These are phyloP conservation scores for Tigriopus californicus DNA, from an alignment of 2,888 invertebrate genomes.

Conservation along the genomic window DNA sequence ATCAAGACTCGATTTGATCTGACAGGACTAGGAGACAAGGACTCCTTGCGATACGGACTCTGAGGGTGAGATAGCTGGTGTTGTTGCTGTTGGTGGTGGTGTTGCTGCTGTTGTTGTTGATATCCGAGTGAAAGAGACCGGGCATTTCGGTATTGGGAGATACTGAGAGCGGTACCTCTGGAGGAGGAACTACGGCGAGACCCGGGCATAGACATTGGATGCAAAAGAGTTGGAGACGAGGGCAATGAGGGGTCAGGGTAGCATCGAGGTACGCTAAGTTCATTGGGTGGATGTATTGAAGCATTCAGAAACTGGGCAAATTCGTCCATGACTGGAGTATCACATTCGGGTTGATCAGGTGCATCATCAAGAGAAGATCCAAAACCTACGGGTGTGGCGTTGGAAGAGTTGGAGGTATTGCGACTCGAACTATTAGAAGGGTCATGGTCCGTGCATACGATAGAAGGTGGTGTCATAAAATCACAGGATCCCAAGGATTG, in stretches of 20 bases:
- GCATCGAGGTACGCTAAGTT: slow-evolving; percentile 15
- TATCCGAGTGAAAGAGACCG: slow-evolving; percentile 8
- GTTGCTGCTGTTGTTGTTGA: not conserved
- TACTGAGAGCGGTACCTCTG: not conserved
- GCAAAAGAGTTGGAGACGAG: not conserved
- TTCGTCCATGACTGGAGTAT: slow-evolving; percentile 11
- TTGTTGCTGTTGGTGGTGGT: too few species aligned
- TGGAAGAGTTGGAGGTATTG: too few species aligned
- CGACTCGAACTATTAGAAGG: not conserved
- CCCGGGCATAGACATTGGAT: not conserved
- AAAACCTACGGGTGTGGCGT: too few species aligned
- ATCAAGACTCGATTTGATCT: too few species aligned
- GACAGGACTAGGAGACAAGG: too few species aligned
- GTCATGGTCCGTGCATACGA: slow-evolving; percentile 2
- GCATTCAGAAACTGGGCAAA: slow-evolving; percentile 15
- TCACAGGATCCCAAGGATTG: too few species aligned
- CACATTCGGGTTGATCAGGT: not conserved
- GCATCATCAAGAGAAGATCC: too few species aligned
- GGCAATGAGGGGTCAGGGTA: not conserved
- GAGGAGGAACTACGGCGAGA: slow-evolving; percentile 5
- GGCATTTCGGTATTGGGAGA: not conserved
- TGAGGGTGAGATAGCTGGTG: too few species aligned
- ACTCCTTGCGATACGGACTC: too few species aligned
- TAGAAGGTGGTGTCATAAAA: not conserved
- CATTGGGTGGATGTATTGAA: slow-evolving; percentile 15